Evolutionary conservation across 2,888 invertebrate species (phyloP).

Genomic region (Blomia tropicalis): DNA sequence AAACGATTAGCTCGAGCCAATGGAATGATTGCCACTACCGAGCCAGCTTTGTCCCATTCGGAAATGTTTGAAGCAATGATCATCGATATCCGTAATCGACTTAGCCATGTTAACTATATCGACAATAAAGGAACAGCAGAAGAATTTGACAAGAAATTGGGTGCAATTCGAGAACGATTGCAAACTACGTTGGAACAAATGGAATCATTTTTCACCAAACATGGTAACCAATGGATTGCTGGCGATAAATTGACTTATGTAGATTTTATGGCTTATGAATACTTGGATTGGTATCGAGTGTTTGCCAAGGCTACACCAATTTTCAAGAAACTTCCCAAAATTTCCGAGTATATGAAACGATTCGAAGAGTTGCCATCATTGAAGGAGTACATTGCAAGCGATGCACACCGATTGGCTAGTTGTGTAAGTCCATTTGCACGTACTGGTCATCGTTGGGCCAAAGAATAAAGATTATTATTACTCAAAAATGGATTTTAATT

Average conservation of each 20-base stretch:
- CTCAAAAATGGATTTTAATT: too few species aligned
- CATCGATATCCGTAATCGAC: not conserved
- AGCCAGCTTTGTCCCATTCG: conserved; percentile 22
- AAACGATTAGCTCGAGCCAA: conserved; percentile 28
- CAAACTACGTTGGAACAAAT: conserved; percentile 26
- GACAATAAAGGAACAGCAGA: not conserved
- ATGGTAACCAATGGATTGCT: conserved; percentile 25
- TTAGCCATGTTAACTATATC: not conserved
- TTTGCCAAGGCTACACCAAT: conserved; percentile 1
- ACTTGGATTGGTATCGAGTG: conserved; percentile 24
- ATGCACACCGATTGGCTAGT: conserved; percentile 25
- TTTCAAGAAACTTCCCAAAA: conserved; percentile 23
- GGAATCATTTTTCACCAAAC: conserved; percentile 23
- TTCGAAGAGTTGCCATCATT: conserved; percentile 28
- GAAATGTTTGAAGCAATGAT: conserved; percentile 28
- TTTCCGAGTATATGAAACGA: conserved; percentile 26
- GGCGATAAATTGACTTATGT: conserved; percentile 29
- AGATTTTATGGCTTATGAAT: conserved; percentile 30
- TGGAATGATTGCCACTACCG: conserved; percentile 25
- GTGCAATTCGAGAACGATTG: not conserved
- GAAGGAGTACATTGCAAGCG: conserved; percentile 25
- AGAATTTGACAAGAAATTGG: not conserved
- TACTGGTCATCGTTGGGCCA: not conserved
- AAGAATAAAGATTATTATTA: conserved; percentile 12
- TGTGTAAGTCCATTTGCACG: conserved; percentile 24